Evolutionary conservation across 2,797 vertebrate species (phyloP).

Genomic region (Gephyroberyx darwinii): DNA sequence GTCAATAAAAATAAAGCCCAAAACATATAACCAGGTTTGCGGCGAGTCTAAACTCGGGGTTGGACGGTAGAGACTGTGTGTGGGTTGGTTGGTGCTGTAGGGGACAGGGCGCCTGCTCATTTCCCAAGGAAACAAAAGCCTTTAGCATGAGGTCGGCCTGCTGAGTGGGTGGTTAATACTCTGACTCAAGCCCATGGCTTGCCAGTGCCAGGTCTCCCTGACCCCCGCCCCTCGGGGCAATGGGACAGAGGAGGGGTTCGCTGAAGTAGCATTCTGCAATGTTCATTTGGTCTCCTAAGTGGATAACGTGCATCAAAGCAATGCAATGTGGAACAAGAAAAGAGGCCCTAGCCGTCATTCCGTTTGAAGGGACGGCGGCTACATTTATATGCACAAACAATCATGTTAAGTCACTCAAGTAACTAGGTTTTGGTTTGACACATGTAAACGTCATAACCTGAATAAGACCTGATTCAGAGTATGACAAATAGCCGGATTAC

Average conservation of each 20-base stretch:
- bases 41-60: slow-evolving; percentile 5
- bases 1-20: slow-evolving; percentile 26
- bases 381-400: slow-evolving; percentile 29
- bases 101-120: slow-evolving; percentile 5
- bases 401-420: slow-evolving; percentile 23
- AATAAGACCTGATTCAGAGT: too few species aligned
- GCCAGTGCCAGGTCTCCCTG: slow-evolving; percentile 52
- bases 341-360: slow-evolving; percentile 40
- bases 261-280: slow-evolving; percentile 55
- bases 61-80: slow-evolving; percentile 11
- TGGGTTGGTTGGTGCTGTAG: slow-evolving; percentile 29
- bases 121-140: slow-evolving; percentile 14
- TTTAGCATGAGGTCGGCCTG: slow-evolving; percentile 32
- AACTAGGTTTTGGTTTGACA: slow-evolving; percentile 1
- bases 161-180: slow-evolving; percentile 57
- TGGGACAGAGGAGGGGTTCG: slow-evolving; percentile 32
- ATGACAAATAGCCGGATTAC: too few species aligned
- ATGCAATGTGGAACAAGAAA: slow-evolving; percentile 41
- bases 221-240: slow-evolving; percentile 36
- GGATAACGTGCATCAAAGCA: slow-evolving; percentile 63
- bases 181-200: slow-evolving; percentile 53
- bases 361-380: slow-evolving; percentile 35
- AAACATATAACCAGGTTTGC: slow-evolving; percentile 33
- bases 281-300: too few species aligned
- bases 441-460: slow-evolving; percentile 12